These are phyloP conservation scores for Eupithecia subumbrata DNA, from an alignment of 2,888 invertebrate genomes.

Conservation along the genomic window DNA sequence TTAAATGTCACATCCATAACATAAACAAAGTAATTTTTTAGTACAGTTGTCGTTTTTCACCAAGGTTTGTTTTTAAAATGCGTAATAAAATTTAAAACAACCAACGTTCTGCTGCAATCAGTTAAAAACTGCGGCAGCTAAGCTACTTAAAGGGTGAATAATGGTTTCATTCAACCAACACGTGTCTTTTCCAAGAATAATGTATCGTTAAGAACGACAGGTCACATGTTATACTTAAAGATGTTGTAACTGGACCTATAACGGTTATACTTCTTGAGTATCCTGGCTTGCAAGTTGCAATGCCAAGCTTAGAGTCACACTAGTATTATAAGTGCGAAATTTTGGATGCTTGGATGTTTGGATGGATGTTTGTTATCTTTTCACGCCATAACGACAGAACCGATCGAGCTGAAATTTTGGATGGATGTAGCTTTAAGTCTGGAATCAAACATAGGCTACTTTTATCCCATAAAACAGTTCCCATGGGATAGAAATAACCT, in stretches of 20 bases:
- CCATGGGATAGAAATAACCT: too few species aligned
- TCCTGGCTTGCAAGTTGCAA: not conserved
- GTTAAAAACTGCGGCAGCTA: not conserved
- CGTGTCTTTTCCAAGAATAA: slow-evolving; percentile 7
- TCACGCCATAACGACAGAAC: too few species aligned
- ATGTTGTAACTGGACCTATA: slow-evolving; percentile 2
- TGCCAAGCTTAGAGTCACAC: not conserved
- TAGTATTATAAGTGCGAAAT: too few species aligned
- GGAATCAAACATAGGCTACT: too few species aligned
- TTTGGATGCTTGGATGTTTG: not conserved
- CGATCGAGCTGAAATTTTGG: too few species aligned
- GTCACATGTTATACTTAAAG: not conserved
- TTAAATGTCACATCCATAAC: slow-evolving; percentile 7
- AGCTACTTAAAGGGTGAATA: not conserved
- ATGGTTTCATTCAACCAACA: slow-evolving; percentile 11
- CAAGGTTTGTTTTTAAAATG: not conserved
- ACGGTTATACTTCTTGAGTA: not conserved
- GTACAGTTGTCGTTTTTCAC: not conserved
- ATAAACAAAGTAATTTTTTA: not conserved
- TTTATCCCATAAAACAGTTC: too few species aligned
- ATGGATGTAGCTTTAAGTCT: too few species aligned
- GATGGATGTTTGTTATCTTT: too few species aligned
- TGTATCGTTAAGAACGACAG: not conserved
- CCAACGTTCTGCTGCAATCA: not conserved
- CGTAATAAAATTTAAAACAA: not conserved